Evolutionary conservation across 2,888 invertebrate species (phyloP).

Genomic region (Metallyticus violacea): DNA sequence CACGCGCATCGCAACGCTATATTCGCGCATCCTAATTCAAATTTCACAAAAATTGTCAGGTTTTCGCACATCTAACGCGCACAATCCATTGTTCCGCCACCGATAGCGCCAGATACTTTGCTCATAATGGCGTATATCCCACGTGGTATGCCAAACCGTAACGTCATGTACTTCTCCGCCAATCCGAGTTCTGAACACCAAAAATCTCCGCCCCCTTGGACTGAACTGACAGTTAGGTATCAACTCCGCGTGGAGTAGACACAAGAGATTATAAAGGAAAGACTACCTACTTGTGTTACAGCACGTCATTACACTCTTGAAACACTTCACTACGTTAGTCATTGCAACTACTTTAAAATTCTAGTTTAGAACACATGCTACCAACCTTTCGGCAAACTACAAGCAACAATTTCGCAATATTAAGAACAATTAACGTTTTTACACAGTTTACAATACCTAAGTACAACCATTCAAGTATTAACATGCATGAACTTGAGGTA

Average conservation of each 20-base stretch:
- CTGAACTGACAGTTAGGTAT: conserved; percentile 38
- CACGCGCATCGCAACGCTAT: conserved; percentile 27
- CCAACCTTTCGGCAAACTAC: neutral
- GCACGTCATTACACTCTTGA: neutral
- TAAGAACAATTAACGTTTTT: too few species aligned
- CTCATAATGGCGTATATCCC: conserved; percentile 37
- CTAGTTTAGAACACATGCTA: neutral
- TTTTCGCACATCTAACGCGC: conserved; percentile 35
- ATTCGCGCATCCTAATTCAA: conserved; percentile 35
- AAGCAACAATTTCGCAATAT: neutral
- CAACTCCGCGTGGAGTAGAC: conserved; percentile 45
- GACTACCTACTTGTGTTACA: conserved; percentile 21
- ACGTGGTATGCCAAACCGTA: conserved; percentile 35
- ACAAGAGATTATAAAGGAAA: conserved; percentile 29
- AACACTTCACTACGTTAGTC: neutral
- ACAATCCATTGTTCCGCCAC: conserved; percentile 36
- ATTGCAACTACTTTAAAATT: neutral
- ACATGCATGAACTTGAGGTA: neutral
- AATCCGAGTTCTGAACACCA: conserved; percentile 24
- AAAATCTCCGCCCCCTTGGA: conserved; percentile 37
- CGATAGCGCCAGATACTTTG: conserved; percentile 35
- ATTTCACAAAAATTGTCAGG: conserved; percentile 35
- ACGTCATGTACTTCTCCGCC: conserved; percentile 34
- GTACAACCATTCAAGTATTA: neutral
- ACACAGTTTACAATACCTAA: neutral